A percentile compares a stretch with the other conserved stretches of the same genome.
Evolutionary conservation across 2,888 invertebrate genomes (phyloP).

Genomic region (Eremobia ochroleuca): DNA sequence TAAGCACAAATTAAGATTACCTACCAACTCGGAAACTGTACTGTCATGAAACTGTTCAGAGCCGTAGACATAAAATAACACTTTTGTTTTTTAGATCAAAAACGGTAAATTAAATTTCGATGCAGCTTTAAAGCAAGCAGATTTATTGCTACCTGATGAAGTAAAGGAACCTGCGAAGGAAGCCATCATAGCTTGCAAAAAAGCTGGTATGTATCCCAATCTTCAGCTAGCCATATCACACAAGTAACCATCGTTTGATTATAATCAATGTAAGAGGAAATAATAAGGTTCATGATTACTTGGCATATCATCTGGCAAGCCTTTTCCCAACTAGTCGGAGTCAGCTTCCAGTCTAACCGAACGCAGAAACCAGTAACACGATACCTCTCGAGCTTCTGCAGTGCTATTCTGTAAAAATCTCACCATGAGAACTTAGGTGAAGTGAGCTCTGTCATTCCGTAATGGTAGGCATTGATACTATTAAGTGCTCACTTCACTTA

Average conservation of each 20-base stretch:
- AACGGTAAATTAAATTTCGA: constrained; percentile 88
- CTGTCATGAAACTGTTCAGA: not conserved
- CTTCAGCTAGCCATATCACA: not conserved
- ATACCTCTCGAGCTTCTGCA: too few relatives aligned
- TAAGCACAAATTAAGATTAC: not conserved
- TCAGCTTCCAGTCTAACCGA: not conserved
- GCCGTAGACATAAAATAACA: not conserved
- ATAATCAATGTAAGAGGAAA: not conserved
- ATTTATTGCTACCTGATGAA: constrained; percentile 85
- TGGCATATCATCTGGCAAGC: not conserved
- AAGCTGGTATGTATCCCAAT: constrained; percentile 82
- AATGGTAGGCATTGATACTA: too few relatives aligned
- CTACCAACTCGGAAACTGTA: not conserved
- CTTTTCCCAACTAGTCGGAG: not conserved
- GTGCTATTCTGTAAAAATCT: too few relatives aligned
- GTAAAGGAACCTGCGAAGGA: constrained; percentile 84
- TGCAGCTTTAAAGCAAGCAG: constrained; percentile 87
- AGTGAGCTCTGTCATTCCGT: too few relatives aligned
- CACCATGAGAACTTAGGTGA: too few relatives aligned
- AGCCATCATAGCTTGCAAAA: constrained; percentile 87
- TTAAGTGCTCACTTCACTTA: too few relatives aligned
- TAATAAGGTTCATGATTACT: not conserved
- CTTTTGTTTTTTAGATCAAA: constrained; percentile 81
- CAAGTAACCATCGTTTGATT: not conserved
- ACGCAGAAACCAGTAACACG: too few relatives aligned